Base-by-base conservation (phyloP, 1,140 invertebrate genomes). In the Pomacea maculata region DNA sequence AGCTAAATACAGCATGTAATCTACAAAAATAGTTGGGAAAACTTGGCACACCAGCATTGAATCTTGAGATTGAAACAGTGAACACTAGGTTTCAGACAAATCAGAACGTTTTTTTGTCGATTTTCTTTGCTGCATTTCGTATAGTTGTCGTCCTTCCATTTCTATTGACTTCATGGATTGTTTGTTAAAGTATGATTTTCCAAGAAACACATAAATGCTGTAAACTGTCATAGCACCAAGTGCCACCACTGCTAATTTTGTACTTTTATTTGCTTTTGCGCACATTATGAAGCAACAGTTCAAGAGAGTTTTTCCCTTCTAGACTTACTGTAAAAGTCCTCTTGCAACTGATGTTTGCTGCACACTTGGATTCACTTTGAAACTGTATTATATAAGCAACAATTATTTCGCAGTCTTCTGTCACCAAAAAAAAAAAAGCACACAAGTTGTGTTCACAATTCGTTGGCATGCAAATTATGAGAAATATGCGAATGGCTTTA, bases 131-230 rank as follows among this genome's bases (percentile, higher is more conserved):
- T 52, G 63, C 75, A 61, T 25, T 45, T 64, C 15, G 34, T 77
- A 77, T n/a, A 68, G 61, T 45, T 77, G 75, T n/a, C 64, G 61
- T 17, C 17, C 75, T 57, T 77, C 75, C 29, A 45, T 34, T 65
- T 77, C 75, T 45, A 77, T 64, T 25, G 29, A n/a, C 29, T 52
- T 19, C 34, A 52, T 45, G 8, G 25, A 10, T 17, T n/a, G 61
- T 52, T 54, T 77, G 21, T 77, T 14, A 14, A 77, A 19, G 63
- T 29, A 67, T 14, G 75, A 65, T n/a, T 68, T 67, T 8, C 1
- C 75, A 67, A 77, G 8, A 21, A 68, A 21, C 11, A 21, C 15
- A 65, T 77, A 77, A 19, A 34, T 5, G n/a, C 34, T 6, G 9
- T 67, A 19, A 19, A 63, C 63, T 68, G 63, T 21, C 25, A 45